Conservation (phyloP, 2,113 vertebrate species). For the Petaurus breviceps region DNA sequence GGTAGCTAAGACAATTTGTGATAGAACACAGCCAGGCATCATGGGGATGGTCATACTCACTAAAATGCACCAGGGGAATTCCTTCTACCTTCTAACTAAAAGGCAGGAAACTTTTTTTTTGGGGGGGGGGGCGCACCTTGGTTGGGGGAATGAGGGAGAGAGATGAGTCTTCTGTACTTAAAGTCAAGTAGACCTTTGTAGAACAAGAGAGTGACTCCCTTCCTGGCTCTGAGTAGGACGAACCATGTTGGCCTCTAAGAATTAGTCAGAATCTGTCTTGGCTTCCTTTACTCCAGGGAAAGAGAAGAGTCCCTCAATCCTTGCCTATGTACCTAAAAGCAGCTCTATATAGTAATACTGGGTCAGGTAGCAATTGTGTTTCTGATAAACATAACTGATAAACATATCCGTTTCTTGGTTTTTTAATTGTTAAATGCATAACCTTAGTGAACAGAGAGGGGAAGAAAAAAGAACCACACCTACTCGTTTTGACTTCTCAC, state of each 20-base stretch:
- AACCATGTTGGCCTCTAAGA: neutral
- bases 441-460: neutral
- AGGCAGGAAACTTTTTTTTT: neutral
- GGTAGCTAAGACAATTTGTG: neutral
- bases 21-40: neutral
- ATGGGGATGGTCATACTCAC: neutral
- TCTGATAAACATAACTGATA: neutral
- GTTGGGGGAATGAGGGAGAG: neutral
- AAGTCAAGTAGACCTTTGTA: neutral
- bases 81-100: neutral
- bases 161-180: neutral
- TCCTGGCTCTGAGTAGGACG: neutral
- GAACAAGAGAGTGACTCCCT: neutral
- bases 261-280: neutral
- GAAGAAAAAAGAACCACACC: neutral
- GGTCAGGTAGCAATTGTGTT: neutral
- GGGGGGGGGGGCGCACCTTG: neutral
- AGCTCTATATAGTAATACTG: neutral
- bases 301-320: neutral
- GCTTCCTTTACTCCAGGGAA: neutral
- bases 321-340: neutral
- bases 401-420: neutral
- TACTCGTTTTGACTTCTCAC: neutral
- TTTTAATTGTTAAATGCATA: neutral
- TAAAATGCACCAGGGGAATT: neutral